These are phyloP conservation scores for Rutpela maculata DNA, from an alignment of 2,888 invertebrate species.

Conservation along the genomic window DNA sequence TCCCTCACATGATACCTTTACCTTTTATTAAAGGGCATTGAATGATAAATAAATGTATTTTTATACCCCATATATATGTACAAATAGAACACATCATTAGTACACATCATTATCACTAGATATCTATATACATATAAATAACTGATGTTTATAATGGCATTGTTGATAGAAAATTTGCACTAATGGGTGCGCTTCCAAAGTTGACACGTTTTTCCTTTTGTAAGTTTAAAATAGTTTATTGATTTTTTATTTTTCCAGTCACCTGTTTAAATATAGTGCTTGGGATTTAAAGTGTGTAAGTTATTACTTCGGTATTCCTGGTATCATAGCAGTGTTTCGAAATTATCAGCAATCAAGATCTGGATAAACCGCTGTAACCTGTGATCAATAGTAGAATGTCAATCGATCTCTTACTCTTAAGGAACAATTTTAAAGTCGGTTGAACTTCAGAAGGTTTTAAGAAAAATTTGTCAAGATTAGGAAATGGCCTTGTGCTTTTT, in stretches of 20 bases:
- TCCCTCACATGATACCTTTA: constrained; percentile 69
- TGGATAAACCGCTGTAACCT: neutral
- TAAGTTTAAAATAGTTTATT: neutral
- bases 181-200: constrained; percentile 1
- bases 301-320: neutral
- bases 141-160: neutral
- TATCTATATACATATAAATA: neutral
- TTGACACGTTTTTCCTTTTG: neutral
- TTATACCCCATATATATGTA: constrained; percentile 48
- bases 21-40: constrained; percentile 68
- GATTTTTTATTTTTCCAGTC: neutral
- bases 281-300: neutral
- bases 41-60: constrained; percentile 38
- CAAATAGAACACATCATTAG: constrained; percentile 36
- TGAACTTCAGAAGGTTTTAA: too few species aligned
- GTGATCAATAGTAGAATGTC: too few species aligned
- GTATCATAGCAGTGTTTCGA: neutral
- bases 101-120: neutral
- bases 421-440: too few species aligned
- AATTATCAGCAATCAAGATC: neutral
- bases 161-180: neutral
- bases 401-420: too few species aligned
- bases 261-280: neutral
- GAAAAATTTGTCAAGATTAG: too few species aligned
- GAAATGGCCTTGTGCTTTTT: too few species aligned